Evolutionary conservation across 2,113 vertebrate species (phyloP).

Genomic region (Tragelaphus buxtoni): DNA sequence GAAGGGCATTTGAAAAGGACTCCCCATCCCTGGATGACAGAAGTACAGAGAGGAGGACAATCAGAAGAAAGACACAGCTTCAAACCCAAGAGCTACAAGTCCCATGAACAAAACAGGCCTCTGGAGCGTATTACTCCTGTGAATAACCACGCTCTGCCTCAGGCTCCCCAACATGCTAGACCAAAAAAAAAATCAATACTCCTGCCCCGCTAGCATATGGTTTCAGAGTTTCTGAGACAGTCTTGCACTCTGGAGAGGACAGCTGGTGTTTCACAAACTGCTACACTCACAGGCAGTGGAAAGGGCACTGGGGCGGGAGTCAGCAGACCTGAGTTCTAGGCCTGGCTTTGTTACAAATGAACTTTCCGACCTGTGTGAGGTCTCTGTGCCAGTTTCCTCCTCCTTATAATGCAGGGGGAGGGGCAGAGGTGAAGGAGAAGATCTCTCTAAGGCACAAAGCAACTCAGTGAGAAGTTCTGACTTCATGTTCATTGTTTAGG

Average conservation of each 20-base stretch:
- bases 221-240: background rate
- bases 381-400: slow-evolving; percentile 54
- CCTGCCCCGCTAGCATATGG: background rate
- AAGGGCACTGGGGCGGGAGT: slow-evolving; percentile 51
- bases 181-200: background rate
- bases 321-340: slow-evolving; percentile 36
- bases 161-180: background rate
- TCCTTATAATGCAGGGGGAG: background rate
- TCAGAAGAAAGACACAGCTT: background rate
- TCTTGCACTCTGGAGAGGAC: background rate
- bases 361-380: slow-evolving; percentile 59
- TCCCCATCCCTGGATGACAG: background rate
- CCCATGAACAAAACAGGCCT: background rate
- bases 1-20: slow-evolving; percentile 51
- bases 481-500: slow-evolving; percentile 19
- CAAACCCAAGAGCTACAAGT: background rate
- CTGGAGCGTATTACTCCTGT: background rate
- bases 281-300: background rate
- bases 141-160: background rate
- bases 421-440: background rate
- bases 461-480: slow-evolving; percentile 31
- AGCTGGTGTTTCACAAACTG: slow-evolving; percentile 27
- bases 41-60: background rate
- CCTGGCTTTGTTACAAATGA: slow-evolving; percentile 57
- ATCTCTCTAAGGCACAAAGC: slow-evolving; percentile 17